Percentiles rank a stretch among this genome's conserved stretches.
Evolutionary conservation across 2,888 invertebrate species (phyloP).

Genomic region (Timema podura): DNA sequence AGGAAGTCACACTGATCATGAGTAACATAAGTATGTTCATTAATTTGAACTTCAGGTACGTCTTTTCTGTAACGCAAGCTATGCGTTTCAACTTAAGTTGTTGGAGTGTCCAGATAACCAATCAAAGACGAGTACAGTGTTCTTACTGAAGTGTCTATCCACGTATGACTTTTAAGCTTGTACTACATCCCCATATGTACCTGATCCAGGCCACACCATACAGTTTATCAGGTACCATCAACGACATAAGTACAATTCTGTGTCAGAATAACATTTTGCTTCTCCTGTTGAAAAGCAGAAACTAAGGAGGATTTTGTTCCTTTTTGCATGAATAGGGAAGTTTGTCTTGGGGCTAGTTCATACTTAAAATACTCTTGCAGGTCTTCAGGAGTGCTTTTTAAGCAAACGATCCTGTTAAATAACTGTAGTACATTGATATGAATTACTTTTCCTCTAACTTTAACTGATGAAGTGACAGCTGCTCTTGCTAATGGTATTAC

Average conservation of each 20-base stretch:
- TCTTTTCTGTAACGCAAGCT: background rate
- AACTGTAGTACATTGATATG: background rate
- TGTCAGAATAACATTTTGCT: background rate
- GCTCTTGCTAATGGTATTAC: constrained; percentile 1
- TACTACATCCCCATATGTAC: background rate
- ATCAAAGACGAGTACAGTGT: background rate
- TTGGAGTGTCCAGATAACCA: constrained; percentile 7
- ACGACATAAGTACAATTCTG: constrained; percentile 14
- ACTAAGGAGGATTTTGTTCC: constrained; percentile 9
- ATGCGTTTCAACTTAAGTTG: background rate
- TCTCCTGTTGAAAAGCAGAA: constrained; percentile 10
- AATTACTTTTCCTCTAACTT: background rate
- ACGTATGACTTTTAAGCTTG: constrained; percentile 5
- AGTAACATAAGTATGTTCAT: too few species aligned
- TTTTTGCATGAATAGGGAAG: background rate
- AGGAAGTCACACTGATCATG: too few species aligned
- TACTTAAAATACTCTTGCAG: background rate
- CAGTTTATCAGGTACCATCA: constrained; percentile 8
- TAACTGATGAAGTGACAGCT: background rate
- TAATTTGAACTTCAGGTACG: background rate
- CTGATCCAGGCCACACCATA: constrained; percentile 3
- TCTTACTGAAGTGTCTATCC: constrained; percentile 4
- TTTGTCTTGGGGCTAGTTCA: background rate
- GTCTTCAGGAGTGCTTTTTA: constrained; percentile 11
- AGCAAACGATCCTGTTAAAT: constrained; percentile 4